These are phyloP conservation scores for Trogon melanurus DNA, from an alignment of 2,113 vertebrate genomes.

Conservation along the genomic window DNA sequence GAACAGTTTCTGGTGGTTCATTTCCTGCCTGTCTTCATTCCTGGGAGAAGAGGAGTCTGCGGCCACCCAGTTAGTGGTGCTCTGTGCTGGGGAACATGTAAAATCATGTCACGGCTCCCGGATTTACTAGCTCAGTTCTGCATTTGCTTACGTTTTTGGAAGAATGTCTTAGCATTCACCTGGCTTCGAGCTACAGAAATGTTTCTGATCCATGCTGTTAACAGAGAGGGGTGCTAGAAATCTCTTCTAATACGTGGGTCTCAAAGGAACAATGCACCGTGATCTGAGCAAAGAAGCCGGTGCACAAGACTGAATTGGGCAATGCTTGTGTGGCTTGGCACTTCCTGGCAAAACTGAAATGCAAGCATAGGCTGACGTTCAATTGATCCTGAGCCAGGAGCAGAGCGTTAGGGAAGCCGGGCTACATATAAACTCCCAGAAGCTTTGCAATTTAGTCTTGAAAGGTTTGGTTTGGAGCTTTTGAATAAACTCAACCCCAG, in stretches of 20 bases:
- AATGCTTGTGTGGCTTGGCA: neutral
- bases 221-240: neutral
- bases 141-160: neutral
- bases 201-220: neutral
- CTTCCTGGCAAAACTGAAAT: neutral
- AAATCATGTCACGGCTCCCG: neutral
- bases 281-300: neutral
- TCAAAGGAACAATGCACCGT: neutral
- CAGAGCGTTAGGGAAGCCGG: neutral
- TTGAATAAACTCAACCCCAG: neutral
- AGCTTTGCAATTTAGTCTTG: neutral
- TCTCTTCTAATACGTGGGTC: neutral
- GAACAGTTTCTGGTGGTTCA: neutral
- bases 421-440: neutral
- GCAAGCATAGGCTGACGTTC: neutral
- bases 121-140: neutral
- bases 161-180: neutral
- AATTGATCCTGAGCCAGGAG: neutral
- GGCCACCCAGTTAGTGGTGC: neutral
- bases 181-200: neutral
- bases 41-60: fast-evolving
- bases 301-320: neutral
- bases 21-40: neutral
- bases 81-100: neutral
- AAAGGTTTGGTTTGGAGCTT: neutral